Percentiles rank a stretch among this genome's conserved stretches.
phyloP scores from a whole-genome alignment of 2,888 invertebrate species.

The Glaucopsyche alexis region DNA sequence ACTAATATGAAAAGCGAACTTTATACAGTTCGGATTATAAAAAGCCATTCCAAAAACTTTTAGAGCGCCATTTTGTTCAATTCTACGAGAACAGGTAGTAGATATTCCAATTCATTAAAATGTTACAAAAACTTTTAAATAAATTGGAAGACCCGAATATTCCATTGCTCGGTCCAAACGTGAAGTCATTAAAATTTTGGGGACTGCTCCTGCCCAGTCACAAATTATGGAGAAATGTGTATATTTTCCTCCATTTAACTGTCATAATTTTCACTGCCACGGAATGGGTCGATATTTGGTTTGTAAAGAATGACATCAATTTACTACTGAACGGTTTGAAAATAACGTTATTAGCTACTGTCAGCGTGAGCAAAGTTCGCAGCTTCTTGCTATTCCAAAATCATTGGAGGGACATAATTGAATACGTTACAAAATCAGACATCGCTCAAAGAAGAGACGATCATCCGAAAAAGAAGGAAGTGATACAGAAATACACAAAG shows the following conservation, averaged over 20 bases:
- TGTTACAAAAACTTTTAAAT: constrained; percentile 48
- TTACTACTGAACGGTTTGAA: constrained; percentile 63
- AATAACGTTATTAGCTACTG: constrained; percentile 62
- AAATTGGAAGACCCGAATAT: constrained; percentile 60
- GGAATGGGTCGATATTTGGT: constrained; percentile 66
- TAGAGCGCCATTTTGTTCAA: background rate
- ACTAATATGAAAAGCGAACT: constrained; percentile 16
- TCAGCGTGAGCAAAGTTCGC: constrained; percentile 59
- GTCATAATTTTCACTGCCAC: constrained; percentile 59
- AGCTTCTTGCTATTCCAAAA: constrained; percentile 62
- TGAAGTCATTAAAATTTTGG: constrained; percentile 64
- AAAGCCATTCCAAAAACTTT: constrained; percentile 7
- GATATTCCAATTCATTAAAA: constrained; percentile 35
- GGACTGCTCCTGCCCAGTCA: constrained; percentile 61
- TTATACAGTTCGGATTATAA: constrained; percentile 14
- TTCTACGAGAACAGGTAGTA: background rate
- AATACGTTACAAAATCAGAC: constrained; percentile 61
- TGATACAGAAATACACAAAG: constrained; percentile 52
- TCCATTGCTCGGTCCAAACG: constrained; percentile 65
- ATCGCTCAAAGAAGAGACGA: constrained; percentile 48
- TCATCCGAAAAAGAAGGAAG: constrained; percentile 44
- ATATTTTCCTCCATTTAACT: constrained; percentile 55
- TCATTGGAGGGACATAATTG: constrained; percentile 58
- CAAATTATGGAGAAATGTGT: constrained; percentile 48
- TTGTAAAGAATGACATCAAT: constrained; percentile 58